Conservation (phyloP, 2,888 invertebrate species). For the Zygothrica quintamaculata region DNA sequence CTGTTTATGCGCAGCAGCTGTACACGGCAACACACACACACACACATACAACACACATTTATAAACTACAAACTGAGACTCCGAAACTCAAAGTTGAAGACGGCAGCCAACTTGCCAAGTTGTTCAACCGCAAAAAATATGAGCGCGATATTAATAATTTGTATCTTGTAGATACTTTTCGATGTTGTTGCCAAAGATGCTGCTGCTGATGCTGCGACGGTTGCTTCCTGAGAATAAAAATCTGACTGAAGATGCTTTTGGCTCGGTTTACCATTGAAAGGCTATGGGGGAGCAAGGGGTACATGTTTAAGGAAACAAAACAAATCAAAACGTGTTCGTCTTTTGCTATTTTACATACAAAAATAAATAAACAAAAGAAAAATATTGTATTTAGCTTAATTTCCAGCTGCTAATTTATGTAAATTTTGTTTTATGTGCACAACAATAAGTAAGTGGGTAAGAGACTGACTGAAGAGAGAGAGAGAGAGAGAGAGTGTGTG, state of each 20-base stretch:
- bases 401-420: slow-evolving; percentile 77
- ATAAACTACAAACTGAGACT: slow-evolving; percentile 11
- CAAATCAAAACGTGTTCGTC: slow-evolving; percentile 34
- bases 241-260: not conserved
- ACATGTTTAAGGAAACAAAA: slow-evolving; percentile 7
- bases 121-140: slow-evolving; percentile 73
- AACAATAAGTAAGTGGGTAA: too few relatives aligned
- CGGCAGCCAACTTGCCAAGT: slow-evolving; percentile 67
- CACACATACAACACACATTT: slow-evolving; percentile 11
- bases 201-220: slow-evolving; percentile 27
- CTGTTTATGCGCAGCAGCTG: slow-evolving; percentile 78
- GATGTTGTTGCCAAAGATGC: slow-evolving; percentile 56
- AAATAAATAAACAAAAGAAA: slow-evolving; percentile 53
- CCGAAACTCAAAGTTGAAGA: slow-evolving; percentile 47
- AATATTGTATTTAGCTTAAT: slow-evolving; percentile 67
- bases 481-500: slow-evolving; percentile 12
- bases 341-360: slow-evolving; percentile 43
- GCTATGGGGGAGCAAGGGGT: slow-evolving; percentile 21
- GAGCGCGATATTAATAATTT: slow-evolving; percentile 82
- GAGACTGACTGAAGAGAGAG: slow-evolving; percentile 9
- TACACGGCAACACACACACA: slow-evolving; percentile 52
- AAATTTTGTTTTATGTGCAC: slow-evolving; percentile 59
- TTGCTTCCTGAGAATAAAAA: slow-evolving; percentile 60
- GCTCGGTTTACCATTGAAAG: too few relatives aligned
- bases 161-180: slow-evolving; percentile 75